These are phyloP conservation scores for Pocillopora meandrina DNA, from an alignment of 92 coral and sea anemone genomes.

Conservation along the genomic window DNA sequence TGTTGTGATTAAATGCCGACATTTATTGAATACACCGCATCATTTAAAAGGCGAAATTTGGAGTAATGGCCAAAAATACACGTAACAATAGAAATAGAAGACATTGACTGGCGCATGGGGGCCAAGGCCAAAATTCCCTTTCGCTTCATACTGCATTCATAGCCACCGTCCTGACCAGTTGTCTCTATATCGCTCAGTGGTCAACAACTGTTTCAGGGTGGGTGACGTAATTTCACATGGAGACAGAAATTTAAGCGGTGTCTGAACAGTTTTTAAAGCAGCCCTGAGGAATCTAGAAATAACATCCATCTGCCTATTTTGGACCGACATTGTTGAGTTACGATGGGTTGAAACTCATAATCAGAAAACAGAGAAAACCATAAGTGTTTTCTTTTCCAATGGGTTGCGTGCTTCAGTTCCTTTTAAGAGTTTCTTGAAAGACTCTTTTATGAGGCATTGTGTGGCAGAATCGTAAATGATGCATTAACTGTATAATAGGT, in stretches of 20 bases:
- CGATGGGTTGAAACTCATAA: conserved; percentile 5
- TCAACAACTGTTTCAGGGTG: conserved; percentile 1
- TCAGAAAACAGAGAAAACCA: neutral
- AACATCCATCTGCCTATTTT: neutral
- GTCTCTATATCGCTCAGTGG: neutral
- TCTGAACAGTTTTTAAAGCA: neutral
- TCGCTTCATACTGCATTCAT: neutral
- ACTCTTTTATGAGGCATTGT: neutral
- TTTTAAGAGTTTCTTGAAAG: conserved; percentile 1
- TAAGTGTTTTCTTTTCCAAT: neutral
- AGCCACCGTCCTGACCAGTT: conserved; percentile 34
- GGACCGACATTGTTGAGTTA: neutral
- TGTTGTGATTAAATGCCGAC: conserved; percentile 4
- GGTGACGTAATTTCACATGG: conserved; percentile 29
- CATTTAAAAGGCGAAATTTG: neutral
- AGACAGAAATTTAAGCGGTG: neutral
- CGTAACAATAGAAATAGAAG: neutral
- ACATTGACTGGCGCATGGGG: neutral
- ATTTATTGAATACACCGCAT: conserved; percentile 2
- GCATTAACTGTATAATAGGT: conserved; percentile 1
- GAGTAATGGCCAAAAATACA: neutral
- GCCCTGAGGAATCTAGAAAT: conserved; percentile 3
- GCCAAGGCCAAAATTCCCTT: neutral
- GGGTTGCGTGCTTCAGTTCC: neutral
- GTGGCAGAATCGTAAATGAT: conserved; percentile 1